Evolutionary conservation across 2,113 vertebrate genomes (phyloP).

Genomic region (Galeopterus variegatus): DNA sequence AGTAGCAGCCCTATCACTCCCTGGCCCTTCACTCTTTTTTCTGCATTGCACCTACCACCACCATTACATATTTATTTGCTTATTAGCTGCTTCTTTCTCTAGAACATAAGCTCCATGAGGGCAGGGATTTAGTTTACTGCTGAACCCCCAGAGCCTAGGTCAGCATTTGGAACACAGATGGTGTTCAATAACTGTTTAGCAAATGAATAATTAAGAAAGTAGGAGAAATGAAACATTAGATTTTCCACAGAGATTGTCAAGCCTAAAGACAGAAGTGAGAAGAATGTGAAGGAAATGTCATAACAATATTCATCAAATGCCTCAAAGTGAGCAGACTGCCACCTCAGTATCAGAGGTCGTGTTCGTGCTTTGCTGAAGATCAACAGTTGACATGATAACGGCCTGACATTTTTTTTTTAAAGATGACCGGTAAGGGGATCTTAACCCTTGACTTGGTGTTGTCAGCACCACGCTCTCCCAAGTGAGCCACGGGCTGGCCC

Average conservation of each 20-base stretch:
- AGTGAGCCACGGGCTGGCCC: no score
- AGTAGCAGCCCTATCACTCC: not conserved
- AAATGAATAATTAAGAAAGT: slow-evolving; percentile 21
- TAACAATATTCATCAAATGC: not conserved
- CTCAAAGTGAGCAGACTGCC: not conserved
- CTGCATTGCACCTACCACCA: not conserved
- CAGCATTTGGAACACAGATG: not conserved
- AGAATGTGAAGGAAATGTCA: not conserved
- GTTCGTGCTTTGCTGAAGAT: not conserved
- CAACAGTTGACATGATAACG: not conserved
- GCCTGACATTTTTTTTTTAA: not conserved
- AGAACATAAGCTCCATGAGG: not conserved
- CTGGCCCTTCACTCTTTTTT: not conserved
- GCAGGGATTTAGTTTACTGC: not conserved
- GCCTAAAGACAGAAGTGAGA: not conserved
- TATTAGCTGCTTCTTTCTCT: not conserved
- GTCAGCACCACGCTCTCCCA: no score
- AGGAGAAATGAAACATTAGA: not conserved
- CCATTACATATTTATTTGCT: not conserved
- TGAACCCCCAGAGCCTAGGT: not conserved
- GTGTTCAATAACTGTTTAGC: not conserved
- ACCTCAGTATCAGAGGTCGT: not conserved
- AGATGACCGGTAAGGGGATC: no score
- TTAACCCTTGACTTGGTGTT: no score
- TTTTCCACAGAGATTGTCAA: not conserved